Base-by-base conservation (phyloP, 2,797 vertebrate species). In the Oceanodroma leucorhoa region DNA sequence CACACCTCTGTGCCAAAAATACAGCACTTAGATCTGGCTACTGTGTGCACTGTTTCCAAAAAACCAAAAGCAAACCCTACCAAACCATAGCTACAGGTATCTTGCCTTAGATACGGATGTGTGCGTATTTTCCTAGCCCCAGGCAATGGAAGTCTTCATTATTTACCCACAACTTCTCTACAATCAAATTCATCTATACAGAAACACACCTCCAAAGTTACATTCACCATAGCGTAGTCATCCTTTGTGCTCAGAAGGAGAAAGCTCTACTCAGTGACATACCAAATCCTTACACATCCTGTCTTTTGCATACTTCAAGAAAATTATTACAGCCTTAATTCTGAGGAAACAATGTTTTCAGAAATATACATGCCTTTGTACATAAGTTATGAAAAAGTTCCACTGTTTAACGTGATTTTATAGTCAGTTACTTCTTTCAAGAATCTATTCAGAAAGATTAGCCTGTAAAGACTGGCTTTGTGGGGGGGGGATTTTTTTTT, bases 191-290 rank as follows among this genome's bases (percentile, higher is more conserved):
- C 21, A 64, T 3, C 20, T 48, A 21, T 3, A 67, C 1, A 71
- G 58, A 73, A 95, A 48, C 30, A 58, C 4, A 9, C 29, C 73
- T 70, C 50, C 14, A 10, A 38, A 53, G 41, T 43, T 8, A 45
- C 11, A 64, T 23, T 73, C 55, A 38, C 23, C n/a, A 11, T 3
- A 38, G 5, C 1, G 1, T 0, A n/a, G 13, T 29, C 32, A n/a
- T 45, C 26, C 54, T 32, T 29, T 0, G 0, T 5, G 29, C 29
- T 45, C 60, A 70, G 65, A 10, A 79, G 38, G 27, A 45, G 10
- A 73, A 80, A 66, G 67, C 20, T 65, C 30, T 38, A 3, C 30
- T 60, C 19, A 14, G 34, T 6, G 9, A 34, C 14, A 9, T 24
- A 70, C 12, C 41, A 66, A 66, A 67, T n/a, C 60, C 32, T 86